These are phyloP conservation scores for Hydrolagus colliei DNA, from an alignment of 2,797 vertebrate genomes.

Conservation along the genomic window DNA sequence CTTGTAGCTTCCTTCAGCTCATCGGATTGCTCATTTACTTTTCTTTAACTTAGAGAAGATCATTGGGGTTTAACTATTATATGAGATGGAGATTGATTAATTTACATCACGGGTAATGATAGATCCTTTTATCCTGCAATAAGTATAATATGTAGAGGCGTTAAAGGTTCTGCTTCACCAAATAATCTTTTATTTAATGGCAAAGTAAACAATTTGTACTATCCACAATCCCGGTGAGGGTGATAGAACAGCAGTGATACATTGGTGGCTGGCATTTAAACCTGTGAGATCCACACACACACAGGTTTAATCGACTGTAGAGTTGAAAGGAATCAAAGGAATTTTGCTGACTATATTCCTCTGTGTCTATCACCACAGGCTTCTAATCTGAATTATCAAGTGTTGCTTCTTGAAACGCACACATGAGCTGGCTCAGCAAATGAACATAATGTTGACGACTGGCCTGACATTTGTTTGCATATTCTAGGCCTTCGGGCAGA, in stretches of 20 bases:
- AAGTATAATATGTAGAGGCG: no score
- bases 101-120: no score
- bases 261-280: neutral
- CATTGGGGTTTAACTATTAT: no score
- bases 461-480: neutral
- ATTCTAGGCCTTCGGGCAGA: neutral
- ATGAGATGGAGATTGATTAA: no score
- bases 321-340: neutral
- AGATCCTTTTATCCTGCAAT: no score
- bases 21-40: no score
- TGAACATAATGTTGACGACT: neutral
- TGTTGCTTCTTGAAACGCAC: constrained; percentile 1
- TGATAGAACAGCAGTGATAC: neutral
- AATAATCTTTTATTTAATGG: neutral
- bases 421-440: neutral
- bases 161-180: neutral
- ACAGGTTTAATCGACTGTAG: neutral
- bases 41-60: no score
- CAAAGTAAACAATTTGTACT: neutral
- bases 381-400: constrained; percentile 14
- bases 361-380: neutral
- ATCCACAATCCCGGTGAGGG: neutral
- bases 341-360: neutral
- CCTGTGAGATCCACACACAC: neutral
- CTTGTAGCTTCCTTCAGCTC: no score